These are phyloP conservation scores for Sitta europaea DNA, from an alignment of 2,113 vertebrate genomes.

Conservation along the genomic window DNA sequence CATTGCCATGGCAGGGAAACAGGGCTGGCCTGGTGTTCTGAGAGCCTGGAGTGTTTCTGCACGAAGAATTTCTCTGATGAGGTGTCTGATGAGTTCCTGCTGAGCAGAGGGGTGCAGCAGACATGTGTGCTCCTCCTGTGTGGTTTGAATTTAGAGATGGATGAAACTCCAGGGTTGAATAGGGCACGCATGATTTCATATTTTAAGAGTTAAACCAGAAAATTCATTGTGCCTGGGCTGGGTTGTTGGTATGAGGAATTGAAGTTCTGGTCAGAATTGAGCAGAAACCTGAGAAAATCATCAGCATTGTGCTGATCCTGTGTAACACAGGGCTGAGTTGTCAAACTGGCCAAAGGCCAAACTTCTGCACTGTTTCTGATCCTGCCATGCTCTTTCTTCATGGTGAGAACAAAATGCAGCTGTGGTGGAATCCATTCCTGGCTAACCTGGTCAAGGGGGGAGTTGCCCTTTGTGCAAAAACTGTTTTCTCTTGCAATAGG, in stretches of 20 bases:
- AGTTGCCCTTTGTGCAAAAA: not conserved
- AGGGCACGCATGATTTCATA: not conserved
- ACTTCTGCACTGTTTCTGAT: not conserved
- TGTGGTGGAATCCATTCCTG: not conserved
- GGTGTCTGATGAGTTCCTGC: not conserved
- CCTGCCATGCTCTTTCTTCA: not conserved
- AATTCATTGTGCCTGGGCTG: not conserved
- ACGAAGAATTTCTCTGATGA: not conserved
- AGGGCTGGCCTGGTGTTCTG: not conserved
- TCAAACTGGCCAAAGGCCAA: not conserved
- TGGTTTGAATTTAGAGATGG: not conserved
- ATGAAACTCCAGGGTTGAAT: not conserved
- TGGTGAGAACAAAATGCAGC: not conserved
- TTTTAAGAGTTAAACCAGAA: not conserved
- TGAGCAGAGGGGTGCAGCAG: not conserved
- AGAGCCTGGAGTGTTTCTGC: not conserved
- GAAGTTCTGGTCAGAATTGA: not conserved
- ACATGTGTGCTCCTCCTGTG: rapidly evolving
- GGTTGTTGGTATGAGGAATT: not conserved
- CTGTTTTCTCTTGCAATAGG: not conserved
- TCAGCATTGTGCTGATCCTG: not conserved
- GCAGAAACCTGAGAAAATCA: not conserved
- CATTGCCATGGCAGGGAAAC: not conserved
- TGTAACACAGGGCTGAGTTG: not conserved
- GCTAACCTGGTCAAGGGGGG: not conserved